Percentiles rank a stretch among this genome's conserved stretches.
phyloP scores from a whole-genome alignment of 2,888 invertebrate genomes.

The Orgyia antiqua region DNA sequence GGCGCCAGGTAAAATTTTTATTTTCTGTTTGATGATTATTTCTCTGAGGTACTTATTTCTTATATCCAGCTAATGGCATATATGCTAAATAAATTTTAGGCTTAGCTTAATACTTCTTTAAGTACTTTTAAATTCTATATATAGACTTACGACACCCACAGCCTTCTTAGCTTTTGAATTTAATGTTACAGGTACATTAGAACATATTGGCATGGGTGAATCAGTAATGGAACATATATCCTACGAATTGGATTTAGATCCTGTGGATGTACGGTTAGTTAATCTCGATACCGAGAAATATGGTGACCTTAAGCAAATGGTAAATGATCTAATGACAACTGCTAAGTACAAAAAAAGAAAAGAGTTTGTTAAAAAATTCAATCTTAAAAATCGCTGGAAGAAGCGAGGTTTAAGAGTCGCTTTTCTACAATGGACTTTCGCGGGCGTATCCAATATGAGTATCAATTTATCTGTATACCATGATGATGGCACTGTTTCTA shows the following conservation, averaged over 20 bases:
- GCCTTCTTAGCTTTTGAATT: no score
- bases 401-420: constrained; percentile 80
- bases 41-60: no score
- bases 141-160: no score
- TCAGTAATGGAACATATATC: constrained; percentile 81
- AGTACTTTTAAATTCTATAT: no score
- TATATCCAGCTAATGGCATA: no score
- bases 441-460: constrained; percentile 40
- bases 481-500: constrained; percentile 80
- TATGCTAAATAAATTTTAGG: no score
- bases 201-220: constrained; percentile 76
- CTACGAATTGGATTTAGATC: constrained; percentile 67
- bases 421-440: constrained; percentile 78
- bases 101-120: no score
- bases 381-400: constrained; percentile 82
- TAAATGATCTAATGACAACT: constrained; percentile 68
- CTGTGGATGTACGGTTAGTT: constrained; percentile 69
- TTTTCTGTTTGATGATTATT: no score
- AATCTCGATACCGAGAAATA: constrained; percentile 55
- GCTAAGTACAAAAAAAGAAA: constrained; percentile 72
- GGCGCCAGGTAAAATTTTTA: constrained; percentile 53
- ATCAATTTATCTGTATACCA: constrained; percentile 80
- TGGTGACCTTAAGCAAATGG: constrained; percentile 51
- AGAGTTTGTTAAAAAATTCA: constrained; percentile 70
- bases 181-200: constrained; percentile 64